phyloP scores from a whole-genome alignment of 2,113 vertebrate genomes.

The Nyctibius bracteatus region DNA sequence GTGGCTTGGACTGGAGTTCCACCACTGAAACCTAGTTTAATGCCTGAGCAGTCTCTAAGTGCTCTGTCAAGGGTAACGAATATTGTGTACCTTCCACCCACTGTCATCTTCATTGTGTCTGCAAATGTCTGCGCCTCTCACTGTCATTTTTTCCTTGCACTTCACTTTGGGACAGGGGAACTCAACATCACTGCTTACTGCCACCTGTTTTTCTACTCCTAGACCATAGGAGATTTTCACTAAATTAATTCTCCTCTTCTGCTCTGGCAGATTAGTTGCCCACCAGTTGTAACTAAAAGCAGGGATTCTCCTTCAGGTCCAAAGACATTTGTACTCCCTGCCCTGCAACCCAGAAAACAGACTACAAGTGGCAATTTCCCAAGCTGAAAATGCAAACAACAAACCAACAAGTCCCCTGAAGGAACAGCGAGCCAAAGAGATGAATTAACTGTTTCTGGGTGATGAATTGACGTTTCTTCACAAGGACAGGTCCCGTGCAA shows the following conservation, averaged over 20 bases:
- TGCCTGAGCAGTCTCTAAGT: not conserved
- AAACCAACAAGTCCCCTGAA: not conserved
- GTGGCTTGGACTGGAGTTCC: not conserved
- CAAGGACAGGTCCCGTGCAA: not conserved
- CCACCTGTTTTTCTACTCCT: not conserved
- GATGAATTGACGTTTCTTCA: not conserved
- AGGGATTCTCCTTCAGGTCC: not conserved
- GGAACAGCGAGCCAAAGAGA: not conserved
- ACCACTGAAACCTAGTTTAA: not conserved
- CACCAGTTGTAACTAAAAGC: not conserved
- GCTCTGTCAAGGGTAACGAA: not conserved
- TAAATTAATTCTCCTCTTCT: not conserved
- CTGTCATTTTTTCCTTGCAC: not conserved
- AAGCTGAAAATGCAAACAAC: not conserved
- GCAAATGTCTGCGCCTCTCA: not conserved
- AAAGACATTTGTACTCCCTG: not conserved
- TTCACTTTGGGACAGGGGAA: not conserved
- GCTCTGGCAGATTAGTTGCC: not conserved
- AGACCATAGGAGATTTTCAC: not conserved
- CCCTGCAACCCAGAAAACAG: accelerated
- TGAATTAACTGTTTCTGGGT: not conserved
- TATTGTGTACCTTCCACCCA: not conserved
- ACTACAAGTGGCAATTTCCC: not conserved
- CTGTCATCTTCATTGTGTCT: not conserved
- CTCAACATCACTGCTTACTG: not conserved